These are phyloP conservation scores for Motacilla alba DNA, from an alignment of 2,113 vertebrate genomes.

Conservation along the genomic window DNA sequence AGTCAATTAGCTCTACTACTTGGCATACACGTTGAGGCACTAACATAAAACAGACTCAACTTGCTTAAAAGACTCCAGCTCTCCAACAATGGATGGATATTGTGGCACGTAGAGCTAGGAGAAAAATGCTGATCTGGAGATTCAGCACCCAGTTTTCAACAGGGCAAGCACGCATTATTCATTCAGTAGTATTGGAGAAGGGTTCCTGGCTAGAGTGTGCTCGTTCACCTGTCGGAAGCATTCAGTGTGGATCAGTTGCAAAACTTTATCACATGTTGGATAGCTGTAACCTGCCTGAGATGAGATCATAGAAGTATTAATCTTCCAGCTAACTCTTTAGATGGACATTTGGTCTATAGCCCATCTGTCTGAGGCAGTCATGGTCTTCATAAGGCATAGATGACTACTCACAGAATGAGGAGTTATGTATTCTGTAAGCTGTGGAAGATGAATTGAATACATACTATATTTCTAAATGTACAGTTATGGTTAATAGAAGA, in stretches of 20 bases:
- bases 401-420: not conserved
- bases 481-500: not conserved
- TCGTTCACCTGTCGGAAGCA: not conserved
- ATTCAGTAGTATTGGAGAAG: not conserved
- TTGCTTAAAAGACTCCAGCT: not conserved
- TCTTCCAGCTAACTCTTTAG: not conserved
- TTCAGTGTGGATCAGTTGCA: not conserved
- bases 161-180: not conserved
- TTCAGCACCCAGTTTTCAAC: not conserved
- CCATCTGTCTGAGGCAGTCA: not conserved
- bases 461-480: not conserved
- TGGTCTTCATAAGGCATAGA: not conserved
- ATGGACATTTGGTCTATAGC: not conserved
- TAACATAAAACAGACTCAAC: not conserved
- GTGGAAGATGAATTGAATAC: not conserved
- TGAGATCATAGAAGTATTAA: slow-evolving; percentile 20
- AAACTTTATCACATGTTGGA: not conserved
- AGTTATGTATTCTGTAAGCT: not conserved
- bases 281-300: not conserved
- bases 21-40: not conserved
- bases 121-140: not conserved
- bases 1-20: not conserved
- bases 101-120: not conserved
- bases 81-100: not conserved
- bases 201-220: not conserved